Base-by-base conservation (phyloP, 2,888 invertebrate species). In the Cinara cedri region DNA sequence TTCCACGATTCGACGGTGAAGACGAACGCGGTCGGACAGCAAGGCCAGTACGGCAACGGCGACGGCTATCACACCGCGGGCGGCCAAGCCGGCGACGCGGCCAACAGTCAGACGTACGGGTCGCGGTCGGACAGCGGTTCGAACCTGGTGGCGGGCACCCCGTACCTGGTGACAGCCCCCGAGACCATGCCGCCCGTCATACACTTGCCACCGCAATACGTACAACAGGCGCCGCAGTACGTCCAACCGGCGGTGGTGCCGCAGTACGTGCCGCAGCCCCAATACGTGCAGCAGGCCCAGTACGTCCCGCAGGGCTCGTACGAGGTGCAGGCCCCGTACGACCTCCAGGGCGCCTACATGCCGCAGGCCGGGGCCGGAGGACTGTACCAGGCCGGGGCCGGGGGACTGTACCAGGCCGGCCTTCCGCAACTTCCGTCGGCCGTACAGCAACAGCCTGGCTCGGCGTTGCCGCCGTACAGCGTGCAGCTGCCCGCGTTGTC, bases 1-100 rank as follows among this genome's bases (percentile, higher is more conserved):
- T 83, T 81, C 62, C 83, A 83, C 81, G 83, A 83, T 71, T 82
- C 83, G 54, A 82, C 83, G 57, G 76, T 83, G 19, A 83, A 83
- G 65, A 81, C 82, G n/a, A 83, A 83, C 70, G 82, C 82, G 19
- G 63, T 72, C 13, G 83, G 82, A 1, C 82, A 83, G 8, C 82
- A 80, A 16, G 83, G 83, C 3, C 83, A 83, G 46, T 83, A 81
- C 68, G 83, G 83, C 9, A 83, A 82, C 21, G 82, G 82, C n/a
- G 82, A 82, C 62, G 82, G 81, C 8, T 83, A 83, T 42, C 82
- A 82, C 16, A 80, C 82, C 0, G 82, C 81, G n/a, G 82, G 82
- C 21, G 82, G 82, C 10, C 75, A 72, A 26, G 54, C 57, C 34
- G 78, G 81, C 11, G 81, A 82, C 24, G 72, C 76, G 16, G 80